Evolutionary conservation across 2,888 invertebrate species (phyloP).

Genomic region (Germaria angustata): DNA sequence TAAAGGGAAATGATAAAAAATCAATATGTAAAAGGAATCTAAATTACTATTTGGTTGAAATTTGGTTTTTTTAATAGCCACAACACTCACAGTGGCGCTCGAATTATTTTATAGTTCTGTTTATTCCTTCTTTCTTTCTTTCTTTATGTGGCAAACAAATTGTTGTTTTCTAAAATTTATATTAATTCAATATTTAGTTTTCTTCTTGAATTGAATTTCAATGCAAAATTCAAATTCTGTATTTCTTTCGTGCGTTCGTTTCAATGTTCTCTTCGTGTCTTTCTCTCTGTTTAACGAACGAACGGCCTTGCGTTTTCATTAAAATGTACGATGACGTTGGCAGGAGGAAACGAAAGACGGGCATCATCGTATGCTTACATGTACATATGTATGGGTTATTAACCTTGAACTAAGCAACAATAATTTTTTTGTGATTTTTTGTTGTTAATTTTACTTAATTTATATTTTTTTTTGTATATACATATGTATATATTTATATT

Average conservation of each 20-base stretch:
- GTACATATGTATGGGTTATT: constrained; percentile 58
- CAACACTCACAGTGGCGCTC: no score
- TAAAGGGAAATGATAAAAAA: no score
- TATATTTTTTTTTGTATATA: constrained; percentile 34
- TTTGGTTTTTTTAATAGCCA: no score
- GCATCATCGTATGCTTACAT: background rate
- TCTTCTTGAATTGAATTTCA: constrained; percentile 30
- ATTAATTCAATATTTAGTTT: constrained; percentile 32
- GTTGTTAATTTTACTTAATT: constrained; percentile 33
- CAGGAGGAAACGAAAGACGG: background rate
- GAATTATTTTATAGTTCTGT: background rate
- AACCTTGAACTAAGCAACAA: constrained; percentile 60
- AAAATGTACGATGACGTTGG: constrained; percentile 15
- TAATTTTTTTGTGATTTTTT: constrained; percentile 39
- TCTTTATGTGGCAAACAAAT: background rate
- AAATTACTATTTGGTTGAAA: no score
- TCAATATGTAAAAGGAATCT: no score
- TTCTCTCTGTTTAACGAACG: constrained; percentile 12
- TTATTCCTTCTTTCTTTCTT: background rate
- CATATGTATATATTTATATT: background rate
- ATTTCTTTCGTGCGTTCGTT: constrained; percentile 10
- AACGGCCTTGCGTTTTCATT: constrained; percentile 51
- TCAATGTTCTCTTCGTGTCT: constrained; percentile 26
- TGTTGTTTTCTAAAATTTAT: background rate
- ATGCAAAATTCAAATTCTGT: constrained; percentile 33